phyloP scores from a whole-genome alignment of 2,888 invertebrate genomes.

The Lithophane leautieri region DNA sequence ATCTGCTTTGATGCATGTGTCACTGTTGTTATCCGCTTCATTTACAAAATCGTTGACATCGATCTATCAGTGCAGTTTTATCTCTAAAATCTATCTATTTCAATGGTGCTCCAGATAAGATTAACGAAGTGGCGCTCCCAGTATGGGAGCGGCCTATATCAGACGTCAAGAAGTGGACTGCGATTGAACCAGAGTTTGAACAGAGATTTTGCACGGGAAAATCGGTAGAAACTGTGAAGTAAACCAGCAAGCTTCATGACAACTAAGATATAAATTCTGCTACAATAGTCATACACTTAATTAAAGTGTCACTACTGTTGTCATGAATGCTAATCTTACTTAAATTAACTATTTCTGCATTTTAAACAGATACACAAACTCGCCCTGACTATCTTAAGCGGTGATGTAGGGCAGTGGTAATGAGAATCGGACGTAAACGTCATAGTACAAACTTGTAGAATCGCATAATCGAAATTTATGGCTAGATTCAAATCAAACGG shows the following conservation, averaged over 20 bases:
- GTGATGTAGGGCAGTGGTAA: slow-evolving; percentile 44
- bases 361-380: slow-evolving; percentile 47
- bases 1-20: neutral
- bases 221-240: neutral
- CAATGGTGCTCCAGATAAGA: slow-evolving; percentile 47
- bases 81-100: slow-evolving; percentile 26
- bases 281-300: slow-evolving; percentile 19
- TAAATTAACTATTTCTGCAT: slow-evolving; percentile 54
- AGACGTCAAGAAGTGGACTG: neutral
- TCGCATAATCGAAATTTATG: slow-evolving; percentile 28
- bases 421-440: slow-evolving; percentile 47
- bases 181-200: neutral
- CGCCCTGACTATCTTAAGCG: slow-evolving; percentile 28
- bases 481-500: slow-evolving; percentile 25
- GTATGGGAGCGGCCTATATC: neutral
- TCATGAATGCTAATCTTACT: slow-evolving; percentile 37
- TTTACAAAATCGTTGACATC: slow-evolving; percentile 14
- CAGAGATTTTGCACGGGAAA: neutral
- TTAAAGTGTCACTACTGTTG: slow-evolving; percentile 34
- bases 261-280: slow-evolving; percentile 14
- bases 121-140: neutral
- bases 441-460: slow-evolving; percentile 23
- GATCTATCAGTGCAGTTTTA: slow-evolving; percentile 28
- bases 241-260: neutral
- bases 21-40: slow-evolving; percentile 3